Evolutionary conservation across 2,888 invertebrate species (phyloP).

Genomic region (Melolontha melolontha): DNA sequence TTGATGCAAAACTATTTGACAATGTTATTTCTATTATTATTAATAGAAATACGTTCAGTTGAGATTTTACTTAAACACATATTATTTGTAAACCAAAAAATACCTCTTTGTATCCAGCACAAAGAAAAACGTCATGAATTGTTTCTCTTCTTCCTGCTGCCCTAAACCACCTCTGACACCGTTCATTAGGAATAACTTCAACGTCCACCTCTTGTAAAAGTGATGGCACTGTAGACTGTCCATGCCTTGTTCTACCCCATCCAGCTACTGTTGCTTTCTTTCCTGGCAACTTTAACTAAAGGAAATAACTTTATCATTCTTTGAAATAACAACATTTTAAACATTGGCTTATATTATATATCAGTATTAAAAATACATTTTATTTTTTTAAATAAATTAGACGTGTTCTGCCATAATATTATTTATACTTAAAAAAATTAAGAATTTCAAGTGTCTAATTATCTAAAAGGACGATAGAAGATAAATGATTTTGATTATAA

Average conservation of each 20-base stretch:
- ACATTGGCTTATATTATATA: too few relatives aligned
- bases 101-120: slow-evolving; percentile 93
- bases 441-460: too few relatives aligned
- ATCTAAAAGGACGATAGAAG: too few relatives aligned
- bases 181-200: slow-evolving; percentile 88
- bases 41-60: too few relatives aligned
- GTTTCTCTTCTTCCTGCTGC: slow-evolving; percentile 90
- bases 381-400: too few relatives aligned
- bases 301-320: slow-evolving; percentile 35
- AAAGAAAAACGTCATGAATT: slow-evolving; percentile 93
- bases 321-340: not conserved
- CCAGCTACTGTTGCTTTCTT: slow-evolving; percentile 93
- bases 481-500: too few relatives aligned
- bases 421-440: too few relatives aligned
- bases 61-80: too few relatives aligned
- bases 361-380: too few relatives aligned
- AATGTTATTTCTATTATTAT: too few relatives aligned
- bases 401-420: too few relatives aligned
- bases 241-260: slow-evolving; percentile 92
- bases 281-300: slow-evolving; percentile 79
- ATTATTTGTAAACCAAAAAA: slow-evolving; percentile 54
- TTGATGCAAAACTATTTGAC: too few relatives aligned
- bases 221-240: slow-evolving; percentile 88
- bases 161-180: slow-evolving; percentile 93
- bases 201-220: slow-evolving; percentile 87